Conservation (phyloP, 2,888 invertebrate genomes). For the Bedellia somnulentella region DNA sequence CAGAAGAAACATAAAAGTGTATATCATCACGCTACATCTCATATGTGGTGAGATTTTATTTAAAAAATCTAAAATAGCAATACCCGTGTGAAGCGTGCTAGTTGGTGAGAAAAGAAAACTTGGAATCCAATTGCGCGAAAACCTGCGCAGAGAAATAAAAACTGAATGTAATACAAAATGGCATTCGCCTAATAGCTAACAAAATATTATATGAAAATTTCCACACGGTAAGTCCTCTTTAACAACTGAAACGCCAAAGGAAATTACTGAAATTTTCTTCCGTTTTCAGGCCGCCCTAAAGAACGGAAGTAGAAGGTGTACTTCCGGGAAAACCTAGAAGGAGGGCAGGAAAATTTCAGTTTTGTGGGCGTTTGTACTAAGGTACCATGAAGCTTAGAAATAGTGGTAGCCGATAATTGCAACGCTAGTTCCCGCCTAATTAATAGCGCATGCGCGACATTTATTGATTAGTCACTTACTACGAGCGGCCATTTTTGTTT, state of each 20-base stretch:
- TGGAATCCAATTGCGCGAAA: conserved; percentile 27
- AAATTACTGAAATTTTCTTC: conserved; percentile 5
- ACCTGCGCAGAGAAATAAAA: conserved; percentile 33
- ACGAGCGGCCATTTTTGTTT: no score
- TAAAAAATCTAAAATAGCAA: no score
- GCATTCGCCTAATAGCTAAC: conserved; percentile 9
- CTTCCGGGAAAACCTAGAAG: conserved; percentile 34
- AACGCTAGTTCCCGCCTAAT: not conserved
- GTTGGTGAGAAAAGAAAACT: no score
- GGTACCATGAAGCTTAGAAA: conserved; percentile 21
- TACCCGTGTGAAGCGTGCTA: no score
- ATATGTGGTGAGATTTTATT: no score
- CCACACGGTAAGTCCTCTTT: no score
- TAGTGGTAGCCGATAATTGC: conserved; percentile 11
- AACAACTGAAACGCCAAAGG: not conserved
- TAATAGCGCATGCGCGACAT: conserved; percentile 32
- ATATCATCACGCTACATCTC: no score
- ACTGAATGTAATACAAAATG: no score
- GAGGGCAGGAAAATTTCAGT: conserved; percentile 54
- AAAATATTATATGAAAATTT: no score
- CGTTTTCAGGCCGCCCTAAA: conserved; percentile 31
- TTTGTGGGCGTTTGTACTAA: conserved; percentile 53
- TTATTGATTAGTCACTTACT: no score
- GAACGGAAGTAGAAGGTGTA: conserved; percentile 32
- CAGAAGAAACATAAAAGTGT: no score